Evolutionary conservation across 2,797 vertebrate genomes (phyloP).

Genomic region (Halcyon badia): DNA sequence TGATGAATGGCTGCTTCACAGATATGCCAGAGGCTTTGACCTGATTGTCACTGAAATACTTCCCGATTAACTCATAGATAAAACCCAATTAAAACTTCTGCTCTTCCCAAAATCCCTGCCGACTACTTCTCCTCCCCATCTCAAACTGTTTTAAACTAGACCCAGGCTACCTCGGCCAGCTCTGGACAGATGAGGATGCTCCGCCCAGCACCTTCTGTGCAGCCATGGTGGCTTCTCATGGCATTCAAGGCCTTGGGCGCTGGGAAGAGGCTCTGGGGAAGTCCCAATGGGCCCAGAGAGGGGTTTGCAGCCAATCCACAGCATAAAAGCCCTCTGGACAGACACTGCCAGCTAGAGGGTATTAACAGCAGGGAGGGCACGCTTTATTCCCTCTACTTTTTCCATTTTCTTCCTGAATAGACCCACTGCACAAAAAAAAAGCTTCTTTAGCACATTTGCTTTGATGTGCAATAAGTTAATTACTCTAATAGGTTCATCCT

Average conservation of each 20-base stretch:
- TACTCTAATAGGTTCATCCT: conserved; percentile 46
- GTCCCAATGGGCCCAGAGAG: no score
- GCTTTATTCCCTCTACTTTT: not conserved
- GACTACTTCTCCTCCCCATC: not conserved
- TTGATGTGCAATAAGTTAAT: conserved; percentile 66
- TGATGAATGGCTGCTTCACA: conserved; percentile 60
- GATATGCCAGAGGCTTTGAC: conserved; percentile 66
- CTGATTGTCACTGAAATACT: conserved; percentile 61
- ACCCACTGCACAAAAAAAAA: not conserved
- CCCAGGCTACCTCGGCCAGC: not conserved
- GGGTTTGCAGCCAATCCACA: not conserved
- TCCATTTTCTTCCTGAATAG: not conserved
- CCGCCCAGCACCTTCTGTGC: not conserved
- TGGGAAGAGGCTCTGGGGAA: not conserved
- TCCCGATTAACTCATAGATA: conserved; percentile 66
- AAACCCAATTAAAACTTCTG: conserved; percentile 63
- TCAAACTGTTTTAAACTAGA: not conserved
- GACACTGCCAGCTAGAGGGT: not conserved
- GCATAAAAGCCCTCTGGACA: not conserved
- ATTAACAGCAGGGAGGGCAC: not conserved
- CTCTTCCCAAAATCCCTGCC: not conserved
- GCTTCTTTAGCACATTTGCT: conserved; percentile 18
- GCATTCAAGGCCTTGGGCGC: accelerated
- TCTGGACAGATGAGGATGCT: not conserved
- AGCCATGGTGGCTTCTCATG: accelerated